Evolutionary conservation across 2,797 vertebrate genomes (phyloP), one percentile per base, ranked within the genome.

Genomic region (Darevskia nairensis): DNA sequence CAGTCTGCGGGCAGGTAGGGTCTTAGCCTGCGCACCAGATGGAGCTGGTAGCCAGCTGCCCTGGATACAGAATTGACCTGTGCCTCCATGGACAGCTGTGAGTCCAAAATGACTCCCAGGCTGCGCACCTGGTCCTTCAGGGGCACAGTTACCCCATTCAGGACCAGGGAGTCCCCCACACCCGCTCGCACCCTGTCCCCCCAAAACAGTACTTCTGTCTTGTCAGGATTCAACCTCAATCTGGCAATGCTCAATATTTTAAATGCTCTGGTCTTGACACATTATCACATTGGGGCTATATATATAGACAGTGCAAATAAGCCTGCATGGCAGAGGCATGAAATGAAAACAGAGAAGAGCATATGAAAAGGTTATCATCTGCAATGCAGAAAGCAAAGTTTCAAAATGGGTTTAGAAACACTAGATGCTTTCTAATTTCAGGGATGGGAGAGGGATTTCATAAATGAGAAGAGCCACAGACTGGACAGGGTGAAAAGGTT

Each of bases 401-500:
- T 64, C 6, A 46, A 66, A 71, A 66, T 74, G 23, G 29, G 23
- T 74, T 89, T 79, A 46, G 46, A 64, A 78, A 79, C 39, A 39
- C 15, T 44, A 61, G 44, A 6, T n/a, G 69, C 2, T 89, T 75
- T 23, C 82, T 89, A 92, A 86, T 91, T 15, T 1, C 29, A 23
- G 15, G 50, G 23, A 41, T 8, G 7, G 39, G 8, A 61, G 39
- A 74, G 71, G 2, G 25, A 86, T 85, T 39, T 94, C 93, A 92
- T 61, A 84, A 90, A 94, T 66, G 75, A 66, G 93, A 86, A 82
- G 84, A 94, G 71, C 88, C 71, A 9, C 80, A 64, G 89, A 86
- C 84, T 4, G 85, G 91, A 90, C 77, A 85, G 89, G 95, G 90
- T 69, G 61, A 91, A 93, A 90, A 90, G 72, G 92, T 82, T 84